phyloP scores from a whole-genome alignment of 2,888 invertebrate species.

The Trachelus iudaicus region DNA sequence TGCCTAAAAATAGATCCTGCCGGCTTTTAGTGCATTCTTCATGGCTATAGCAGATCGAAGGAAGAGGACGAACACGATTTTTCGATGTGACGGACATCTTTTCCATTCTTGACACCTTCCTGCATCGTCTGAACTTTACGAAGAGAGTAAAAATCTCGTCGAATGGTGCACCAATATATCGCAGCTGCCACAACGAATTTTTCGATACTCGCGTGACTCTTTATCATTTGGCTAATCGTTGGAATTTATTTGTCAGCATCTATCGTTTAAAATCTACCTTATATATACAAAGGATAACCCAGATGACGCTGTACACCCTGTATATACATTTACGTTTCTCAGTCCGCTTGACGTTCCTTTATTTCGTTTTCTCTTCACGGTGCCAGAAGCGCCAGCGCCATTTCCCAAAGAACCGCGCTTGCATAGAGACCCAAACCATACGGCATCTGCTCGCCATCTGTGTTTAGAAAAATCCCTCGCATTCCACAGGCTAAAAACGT shows the following conservation, averaged over 20 bases:
- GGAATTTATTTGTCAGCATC: background rate
- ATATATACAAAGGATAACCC: background rate
- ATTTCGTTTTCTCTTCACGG: background rate
- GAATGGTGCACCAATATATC: background rate
- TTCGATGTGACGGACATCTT: background rate
- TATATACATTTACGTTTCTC: background rate
- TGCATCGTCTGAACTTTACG: background rate
- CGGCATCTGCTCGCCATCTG: slow-evolving; percentile 61
- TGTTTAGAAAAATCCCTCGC: slow-evolving; percentile 59
- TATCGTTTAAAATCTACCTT: background rate
- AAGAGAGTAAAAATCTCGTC: background rate
- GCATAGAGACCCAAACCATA: slow-evolving; percentile 25
- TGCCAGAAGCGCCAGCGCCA: background rate
- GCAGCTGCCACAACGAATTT: background rate
- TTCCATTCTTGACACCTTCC: background rate
- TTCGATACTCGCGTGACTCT: background rate
- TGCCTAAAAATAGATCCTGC: slow-evolving; percentile 41
- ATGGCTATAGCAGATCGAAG: background rate
- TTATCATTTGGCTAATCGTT: background rate
- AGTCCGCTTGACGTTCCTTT: background rate
- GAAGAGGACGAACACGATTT: background rate
- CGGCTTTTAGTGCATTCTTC: slow-evolving; percentile 38
- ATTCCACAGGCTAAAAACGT: slow-evolving; percentile 49
- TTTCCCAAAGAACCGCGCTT: background rate
- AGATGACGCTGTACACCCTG: background rate